Evolutionary conservation across 2,888 invertebrate species (phyloP).

Genomic region (Nasonovia ribisnigri): DNA sequence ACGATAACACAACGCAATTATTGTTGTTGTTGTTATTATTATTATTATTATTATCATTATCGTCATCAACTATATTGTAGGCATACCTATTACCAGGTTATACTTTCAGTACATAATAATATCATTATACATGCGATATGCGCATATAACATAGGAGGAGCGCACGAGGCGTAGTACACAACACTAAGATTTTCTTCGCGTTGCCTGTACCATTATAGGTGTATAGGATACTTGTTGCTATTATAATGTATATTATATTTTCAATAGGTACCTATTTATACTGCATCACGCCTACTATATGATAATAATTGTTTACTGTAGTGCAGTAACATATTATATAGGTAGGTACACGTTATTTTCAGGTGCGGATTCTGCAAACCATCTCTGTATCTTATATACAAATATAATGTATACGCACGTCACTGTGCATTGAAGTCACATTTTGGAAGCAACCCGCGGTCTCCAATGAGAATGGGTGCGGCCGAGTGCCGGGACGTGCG

Average conservation of each 20-base stretch:
- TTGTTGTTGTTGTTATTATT: background rate
- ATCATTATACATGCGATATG: background rate
- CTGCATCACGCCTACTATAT: no score
- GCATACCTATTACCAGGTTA: background rate
- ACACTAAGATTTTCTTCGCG: background rate
- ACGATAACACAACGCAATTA: slow-evolving; percentile 34
- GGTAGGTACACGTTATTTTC: background rate
- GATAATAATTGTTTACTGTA: background rate
- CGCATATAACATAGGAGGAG: background rate
- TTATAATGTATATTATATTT: background rate
- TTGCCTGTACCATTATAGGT: background rate
- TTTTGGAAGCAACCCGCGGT: background rate
- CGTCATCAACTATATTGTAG: background rate
- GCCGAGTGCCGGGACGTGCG: background rate
- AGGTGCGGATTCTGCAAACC: background rate
- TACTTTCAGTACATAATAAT: background rate
- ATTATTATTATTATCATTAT: slow-evolving; percentile 2
- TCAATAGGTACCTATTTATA: background rate
- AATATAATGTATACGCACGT: background rate
- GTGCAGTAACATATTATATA: background rate
- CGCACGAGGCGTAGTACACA: no score
- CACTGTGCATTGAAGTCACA: background rate
- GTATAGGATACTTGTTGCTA: background rate
- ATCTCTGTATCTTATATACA: background rate
- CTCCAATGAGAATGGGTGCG: background rate